A percentile compares a stretch with the other conserved stretches of the same genome.
Evolutionary conservation across 2,797 vertebrate species (phyloP).

Genomic region (Xenentodon cancila): DNA sequence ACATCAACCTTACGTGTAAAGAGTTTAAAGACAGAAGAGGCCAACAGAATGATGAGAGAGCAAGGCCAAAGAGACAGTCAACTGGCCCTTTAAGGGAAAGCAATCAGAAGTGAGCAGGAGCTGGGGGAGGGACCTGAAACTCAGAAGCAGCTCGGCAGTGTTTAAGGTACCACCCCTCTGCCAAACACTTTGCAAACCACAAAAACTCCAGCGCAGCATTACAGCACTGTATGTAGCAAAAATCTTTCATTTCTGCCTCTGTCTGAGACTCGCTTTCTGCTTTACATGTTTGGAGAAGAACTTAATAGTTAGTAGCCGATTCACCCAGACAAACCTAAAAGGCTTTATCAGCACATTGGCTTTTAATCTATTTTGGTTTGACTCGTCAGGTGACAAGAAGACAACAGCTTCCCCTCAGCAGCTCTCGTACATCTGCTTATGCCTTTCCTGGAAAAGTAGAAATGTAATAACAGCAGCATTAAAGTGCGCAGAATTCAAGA

Average conservation of each 20-base stretch:
- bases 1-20: conserved; percentile 33
- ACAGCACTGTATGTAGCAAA: conserved; percentile 67
- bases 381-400: background rate
- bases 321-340: conserved; percentile 1
- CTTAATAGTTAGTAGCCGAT: background rate
- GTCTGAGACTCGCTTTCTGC: conserved; percentile 20
- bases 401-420: background rate
- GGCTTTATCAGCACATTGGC: conserved; percentile 11
- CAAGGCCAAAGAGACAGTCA: conserved; percentile 32
- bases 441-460: background rate
- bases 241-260: conserved; percentile 30
- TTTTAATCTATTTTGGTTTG: conserved; percentile 19
- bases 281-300: conserved; percentile 7
- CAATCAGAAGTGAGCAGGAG: conserved; percentile 36
- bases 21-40: conserved; percentile 18
- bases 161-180: conserved; percentile 64
- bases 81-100: conserved; percentile 73
- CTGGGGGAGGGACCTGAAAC: conserved; percentile 53
- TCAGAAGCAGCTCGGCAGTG: conserved; percentile 63
- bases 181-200: conserved; percentile 74
- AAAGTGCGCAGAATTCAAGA: conserved; percentile 1
- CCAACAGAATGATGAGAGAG: conserved; percentile 24
- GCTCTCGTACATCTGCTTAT: background rate
- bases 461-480: background rate
- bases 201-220: conserved; percentile 77